These are phyloP conservation scores for Bombus pascuorum DNA, from an alignment of 1,140 invertebrate genomes.

Conservation along the genomic window DNA sequence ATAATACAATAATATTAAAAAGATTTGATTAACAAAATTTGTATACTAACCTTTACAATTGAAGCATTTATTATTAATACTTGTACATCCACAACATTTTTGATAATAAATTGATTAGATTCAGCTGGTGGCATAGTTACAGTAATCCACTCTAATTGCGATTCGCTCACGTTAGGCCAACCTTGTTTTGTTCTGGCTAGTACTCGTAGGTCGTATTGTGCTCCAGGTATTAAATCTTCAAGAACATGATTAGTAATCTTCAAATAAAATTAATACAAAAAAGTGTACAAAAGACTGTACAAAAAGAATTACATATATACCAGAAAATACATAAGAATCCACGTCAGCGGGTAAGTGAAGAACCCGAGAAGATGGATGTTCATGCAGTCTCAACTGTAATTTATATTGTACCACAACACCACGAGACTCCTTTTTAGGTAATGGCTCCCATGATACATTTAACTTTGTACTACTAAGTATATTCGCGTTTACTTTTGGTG, in stretches of 20 bases:
- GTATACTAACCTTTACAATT: slow-evolving; percentile 76
- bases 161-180: slow-evolving; percentile 81
- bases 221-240: slow-evolving; percentile 82
- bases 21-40: slow-evolving; percentile 5
- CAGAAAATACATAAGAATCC: slow-evolving; percentile 82
- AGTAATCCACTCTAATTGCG: slow-evolving; percentile 82
- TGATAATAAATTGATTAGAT: slow-evolving; percentile 68
- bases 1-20: not conserved
- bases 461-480: slow-evolving; percentile 83
- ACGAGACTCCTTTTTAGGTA: slow-evolving; percentile 83
- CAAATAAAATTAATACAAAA: not conserved
- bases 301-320: slow-evolving; percentile 72
- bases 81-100: slow-evolving; percentile 78
- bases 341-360: slow-evolving; percentile 78
- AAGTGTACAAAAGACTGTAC: too few species aligned
- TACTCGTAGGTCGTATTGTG: slow-evolving; percentile 84
- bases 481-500: slow-evolving; percentile 83
- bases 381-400: slow-evolving; percentile 84
- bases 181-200: slow-evolving; percentile 82
- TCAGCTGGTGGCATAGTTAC: slow-evolving; percentile 80
- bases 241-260: slow-evolving; percentile 23
- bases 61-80: slow-evolving; percentile 80
- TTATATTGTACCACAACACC: slow-evolving; percentile 85
- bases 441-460: slow-evolving; percentile 84
- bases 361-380: slow-evolving; percentile 81